Evolutionary conservation across 2,797 vertebrate genomes (phyloP).

Genomic region (Protosalanx chinensis): DNA sequence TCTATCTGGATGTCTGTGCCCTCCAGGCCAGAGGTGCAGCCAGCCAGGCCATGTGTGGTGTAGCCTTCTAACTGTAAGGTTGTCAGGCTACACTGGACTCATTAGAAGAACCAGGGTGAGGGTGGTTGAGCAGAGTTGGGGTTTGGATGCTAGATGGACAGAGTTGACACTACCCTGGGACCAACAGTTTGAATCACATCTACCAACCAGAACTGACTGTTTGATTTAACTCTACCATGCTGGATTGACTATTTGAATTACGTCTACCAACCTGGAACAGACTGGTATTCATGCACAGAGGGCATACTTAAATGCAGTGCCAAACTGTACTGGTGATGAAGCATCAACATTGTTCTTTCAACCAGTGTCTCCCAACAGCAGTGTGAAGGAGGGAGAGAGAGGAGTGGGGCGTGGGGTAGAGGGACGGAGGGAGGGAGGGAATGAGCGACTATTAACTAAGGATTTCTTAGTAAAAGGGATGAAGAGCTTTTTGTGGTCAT

Average conservation of each 20-base stretch:
- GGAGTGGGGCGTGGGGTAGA: not conserved
- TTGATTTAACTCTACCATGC: not conserved
- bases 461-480: not conserved
- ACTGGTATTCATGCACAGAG: not conserved
- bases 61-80: too few relatives aligned
- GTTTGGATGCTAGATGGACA: not conserved
- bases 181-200: constrained; percentile 18
- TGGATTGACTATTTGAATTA: constrained; percentile 25
- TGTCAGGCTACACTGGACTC: too few relatives aligned
- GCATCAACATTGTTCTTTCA: not conserved
- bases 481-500: not conserved
- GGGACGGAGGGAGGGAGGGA: not conserved
- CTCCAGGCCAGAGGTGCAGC: too few relatives aligned
- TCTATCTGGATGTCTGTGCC: too few relatives aligned
- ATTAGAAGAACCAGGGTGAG: too few relatives aligned
- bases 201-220: not conserved
- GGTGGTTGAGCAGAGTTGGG: too few relatives aligned
- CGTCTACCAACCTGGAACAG: not conserved
- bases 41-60: too few relatives aligned
- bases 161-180: constrained; percentile 20
- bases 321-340: not conserved
- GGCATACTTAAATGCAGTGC: constrained; percentile 8
- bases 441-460: not conserved
- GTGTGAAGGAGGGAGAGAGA: not conserved
- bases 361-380: not conserved